Evolutionary conservation across 1,140 invertebrate species (phyloP).

Genomic region (Teleogryllus occipitalis): DNA sequence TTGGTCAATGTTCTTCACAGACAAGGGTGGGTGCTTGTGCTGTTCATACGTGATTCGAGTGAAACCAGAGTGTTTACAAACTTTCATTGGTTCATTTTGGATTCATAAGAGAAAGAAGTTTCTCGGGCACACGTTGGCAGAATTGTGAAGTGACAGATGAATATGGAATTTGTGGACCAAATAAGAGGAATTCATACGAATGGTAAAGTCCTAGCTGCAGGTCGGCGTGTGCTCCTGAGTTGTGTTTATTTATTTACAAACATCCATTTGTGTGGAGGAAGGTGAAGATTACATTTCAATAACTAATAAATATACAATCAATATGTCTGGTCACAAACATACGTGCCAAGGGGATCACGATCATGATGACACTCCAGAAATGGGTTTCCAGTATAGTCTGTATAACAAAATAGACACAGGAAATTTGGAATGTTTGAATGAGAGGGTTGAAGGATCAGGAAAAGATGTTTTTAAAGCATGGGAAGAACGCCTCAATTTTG

Average conservation of each 20-base stretch:
- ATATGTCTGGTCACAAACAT: constrained; percentile 26
- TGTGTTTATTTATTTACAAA: neutral
- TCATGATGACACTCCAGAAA: constrained; percentile 58
- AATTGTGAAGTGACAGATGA: neutral
- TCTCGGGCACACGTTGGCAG: neutral
- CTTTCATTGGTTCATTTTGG: too few relatives aligned
- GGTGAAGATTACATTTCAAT: neutral
- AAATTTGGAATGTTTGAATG: constrained; percentile 88
- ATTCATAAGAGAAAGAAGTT: too few relatives aligned
- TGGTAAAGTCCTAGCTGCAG: neutral
- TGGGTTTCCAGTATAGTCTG: constrained; percentile 78
- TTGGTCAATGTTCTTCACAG: too few relatives aligned
- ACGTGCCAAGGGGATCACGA: constrained; percentile 34
- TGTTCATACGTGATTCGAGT: too few relatives aligned
- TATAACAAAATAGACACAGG: constrained; percentile 82
- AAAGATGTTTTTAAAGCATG: constrained; percentile 87
- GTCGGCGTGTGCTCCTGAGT: neutral
- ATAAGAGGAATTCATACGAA: neutral
- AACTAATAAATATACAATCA: neutral
- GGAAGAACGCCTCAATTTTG: constrained; percentile 71
- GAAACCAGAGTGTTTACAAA: too few relatives aligned
- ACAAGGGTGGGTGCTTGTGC: too few relatives aligned
- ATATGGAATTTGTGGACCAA: neutral
- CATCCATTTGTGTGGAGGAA: neutral
- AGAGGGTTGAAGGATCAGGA: constrained; percentile 73